A percentile compares a stretch with the other conserved stretches of the same genome.
These are phyloP conservation scores for Caenorhabditis sp. DNA, from an alignment of 2,888 invertebrate genomes.

Conservation along the genomic window DNA sequence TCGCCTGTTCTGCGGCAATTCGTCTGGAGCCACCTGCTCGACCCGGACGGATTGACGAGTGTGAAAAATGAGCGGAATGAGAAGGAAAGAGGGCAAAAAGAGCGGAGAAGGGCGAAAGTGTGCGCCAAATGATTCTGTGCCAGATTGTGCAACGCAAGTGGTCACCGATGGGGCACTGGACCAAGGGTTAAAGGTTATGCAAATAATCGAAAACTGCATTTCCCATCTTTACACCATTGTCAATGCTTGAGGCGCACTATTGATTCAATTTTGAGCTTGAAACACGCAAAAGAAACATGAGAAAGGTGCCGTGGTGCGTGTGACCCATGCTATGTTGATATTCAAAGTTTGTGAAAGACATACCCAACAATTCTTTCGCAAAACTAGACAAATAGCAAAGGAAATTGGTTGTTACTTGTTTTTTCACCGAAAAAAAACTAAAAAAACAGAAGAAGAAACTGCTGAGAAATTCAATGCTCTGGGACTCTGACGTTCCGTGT, in stretches of 20 bases:
- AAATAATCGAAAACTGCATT: slow-evolving; percentile 25
- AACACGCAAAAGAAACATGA: slow-evolving; percentile 9
- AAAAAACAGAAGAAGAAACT: slow-evolving; percentile 3
- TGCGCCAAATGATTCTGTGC: slow-evolving; percentile 55
- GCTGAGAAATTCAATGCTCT: slow-evolving; percentile 19
- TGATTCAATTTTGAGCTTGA: slow-evolving; percentile 6
- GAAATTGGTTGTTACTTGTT: slow-evolving; percentile 14
- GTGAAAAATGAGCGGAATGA: slow-evolving; percentile 55
- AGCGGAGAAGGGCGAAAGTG: slow-evolving; percentile 12
- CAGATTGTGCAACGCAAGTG: slow-evolving; percentile 31
- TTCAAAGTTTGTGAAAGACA: slow-evolving; percentile 15
- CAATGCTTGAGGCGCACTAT: not conserved
- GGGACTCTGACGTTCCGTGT: not conserved
- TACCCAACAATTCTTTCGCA: not conserved
- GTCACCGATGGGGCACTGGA: slow-evolving; percentile 23
- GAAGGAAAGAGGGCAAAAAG: slow-evolving; percentile 9
- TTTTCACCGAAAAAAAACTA: not conserved
- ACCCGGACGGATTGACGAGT: slow-evolving; percentile 27
- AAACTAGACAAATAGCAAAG: not conserved
- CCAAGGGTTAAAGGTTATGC: slow-evolving; percentile 27
- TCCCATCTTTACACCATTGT: not conserved
- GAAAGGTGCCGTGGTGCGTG: slow-evolving; percentile 25
- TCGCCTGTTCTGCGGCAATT: slow-evolving; percentile 42
- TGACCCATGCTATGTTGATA: slow-evolving; percentile 1
- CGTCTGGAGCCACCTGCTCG: slow-evolving; percentile 53